phyloP scores from a whole-genome alignment of 2,888 invertebrate species.

The Glaucopsyche alexis region DNA sequence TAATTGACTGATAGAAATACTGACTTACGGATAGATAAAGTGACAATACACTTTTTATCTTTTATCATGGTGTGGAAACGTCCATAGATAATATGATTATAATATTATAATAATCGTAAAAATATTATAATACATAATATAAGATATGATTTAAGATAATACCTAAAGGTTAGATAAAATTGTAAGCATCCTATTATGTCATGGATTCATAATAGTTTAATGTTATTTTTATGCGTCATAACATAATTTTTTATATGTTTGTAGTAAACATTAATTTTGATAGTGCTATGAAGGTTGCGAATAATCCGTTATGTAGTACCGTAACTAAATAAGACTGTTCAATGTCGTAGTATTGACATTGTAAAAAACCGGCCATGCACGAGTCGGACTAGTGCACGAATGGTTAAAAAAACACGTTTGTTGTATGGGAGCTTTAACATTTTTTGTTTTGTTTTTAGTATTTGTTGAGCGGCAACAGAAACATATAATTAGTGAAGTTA shows the following conservation, averaged over 20 bases:
- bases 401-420: too few species aligned
- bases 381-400: too few species aligned
- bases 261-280: not conserved
- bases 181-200: constrained; percentile 3
- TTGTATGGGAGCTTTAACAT: too few species aligned
- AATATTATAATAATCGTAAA: too few species aligned
- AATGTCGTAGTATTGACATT: not conserved
- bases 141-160: not conserved
- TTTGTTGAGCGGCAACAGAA: too few species aligned
- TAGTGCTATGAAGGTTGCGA: not conserved
- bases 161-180: not conserved
- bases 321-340: not conserved
- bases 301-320: not conserved
- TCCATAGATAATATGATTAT: too few species aligned
- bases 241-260: not conserved
- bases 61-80: too few species aligned
- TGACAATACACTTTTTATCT: too few species aligned
- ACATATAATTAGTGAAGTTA: too few species aligned
- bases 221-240: constrained; percentile 6
- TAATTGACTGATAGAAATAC: not conserved
- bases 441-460: too few species aligned
- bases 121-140: not conserved
- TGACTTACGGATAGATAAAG: too few species aligned
- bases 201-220: not conserved
- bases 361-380: too few species aligned